Evolutionary conservation across 1,140 invertebrate genomes (phyloP).

Genomic region (Branchinecta lynchi): DNA sequence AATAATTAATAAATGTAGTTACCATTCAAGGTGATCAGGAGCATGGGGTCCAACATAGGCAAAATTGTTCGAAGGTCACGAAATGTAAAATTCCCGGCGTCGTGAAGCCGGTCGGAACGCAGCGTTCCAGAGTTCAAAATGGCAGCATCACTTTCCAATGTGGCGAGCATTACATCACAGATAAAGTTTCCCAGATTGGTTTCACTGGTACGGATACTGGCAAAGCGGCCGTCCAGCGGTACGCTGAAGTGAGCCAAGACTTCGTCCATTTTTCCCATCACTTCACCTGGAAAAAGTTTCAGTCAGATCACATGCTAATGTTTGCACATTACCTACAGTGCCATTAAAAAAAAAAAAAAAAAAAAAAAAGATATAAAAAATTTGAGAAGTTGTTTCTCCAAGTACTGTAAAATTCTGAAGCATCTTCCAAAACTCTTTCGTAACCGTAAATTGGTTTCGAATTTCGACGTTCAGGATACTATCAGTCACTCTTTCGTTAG

Average conservation of each 20-base stretch:
- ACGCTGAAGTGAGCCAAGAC: conserved; percentile 62
- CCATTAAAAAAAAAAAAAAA: too few relatives aligned
- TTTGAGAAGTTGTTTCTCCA: too few relatives aligned
- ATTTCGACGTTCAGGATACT: too few relatives aligned
- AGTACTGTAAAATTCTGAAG: too few relatives aligned
- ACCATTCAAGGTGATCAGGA: conserved; percentile 47
- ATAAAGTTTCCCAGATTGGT: conserved; percentile 83
- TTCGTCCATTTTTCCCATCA: conserved; percentile 65
- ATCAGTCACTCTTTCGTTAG: too few relatives aligned
- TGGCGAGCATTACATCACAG: conserved; percentile 65
- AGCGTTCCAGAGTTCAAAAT: conserved; percentile 76
- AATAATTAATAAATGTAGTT: conserved; percentile 25
- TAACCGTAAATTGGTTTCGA: too few relatives aligned
- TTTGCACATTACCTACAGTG: too few relatives aligned
- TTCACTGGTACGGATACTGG: conserved; percentile 56
- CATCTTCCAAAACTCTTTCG: too few relatives aligned
- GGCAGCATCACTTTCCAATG: conserved; percentile 64
- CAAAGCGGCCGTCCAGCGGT: conserved; percentile 67
- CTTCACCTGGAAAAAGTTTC: conserved; percentile 34
- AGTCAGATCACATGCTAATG: too few relatives aligned
- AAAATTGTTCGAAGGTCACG: conserved; percentile 64
- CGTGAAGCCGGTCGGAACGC: conserved; percentile 49
- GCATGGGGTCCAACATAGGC: conserved; percentile 63
- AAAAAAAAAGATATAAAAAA: too few relatives aligned
- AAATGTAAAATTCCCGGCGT: conserved; percentile 61